A percentile compares a stretch with the other conserved stretches of the same genome.
phyloP scores from a whole-genome alignment of 2,888 invertebrate genomes.

The Philopedon plagiatum region DNA sequence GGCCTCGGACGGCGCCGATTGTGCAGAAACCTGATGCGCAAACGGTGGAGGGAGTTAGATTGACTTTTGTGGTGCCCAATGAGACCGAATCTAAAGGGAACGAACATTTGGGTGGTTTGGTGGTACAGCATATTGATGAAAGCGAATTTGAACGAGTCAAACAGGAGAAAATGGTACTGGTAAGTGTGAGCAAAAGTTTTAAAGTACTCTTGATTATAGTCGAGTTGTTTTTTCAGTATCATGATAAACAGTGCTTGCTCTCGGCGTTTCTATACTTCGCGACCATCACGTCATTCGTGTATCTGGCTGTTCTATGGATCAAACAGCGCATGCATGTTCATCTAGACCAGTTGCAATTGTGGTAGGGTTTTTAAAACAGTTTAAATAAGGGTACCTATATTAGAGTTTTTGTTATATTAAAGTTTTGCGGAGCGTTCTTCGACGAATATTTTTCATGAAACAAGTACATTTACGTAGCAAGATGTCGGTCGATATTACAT shows the following conservation, averaged over 20 bases:
- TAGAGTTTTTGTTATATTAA: conserved; percentile 30
- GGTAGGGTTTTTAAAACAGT: conserved; percentile 57
- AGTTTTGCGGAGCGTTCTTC: conserved; percentile 22
- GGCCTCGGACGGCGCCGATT: conserved; percentile 46
- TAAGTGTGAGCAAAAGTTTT: conserved; percentile 11
- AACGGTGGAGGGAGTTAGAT: conserved; percentile 48
- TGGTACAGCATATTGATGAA: conserved; percentile 64
- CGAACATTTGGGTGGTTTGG: conserved; percentile 61
- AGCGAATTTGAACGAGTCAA: conserved; percentile 51
- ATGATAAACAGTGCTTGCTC: conserved; percentile 66
- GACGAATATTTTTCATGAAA: not conserved
- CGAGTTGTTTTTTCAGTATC: conserved; percentile 55
- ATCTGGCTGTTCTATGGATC: conserved; percentile 67
- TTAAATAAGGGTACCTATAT: conserved; percentile 30
- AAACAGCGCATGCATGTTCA: conserved; percentile 67
- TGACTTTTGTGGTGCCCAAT: conserved; percentile 65
- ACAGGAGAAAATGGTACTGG: conserved; percentile 52
- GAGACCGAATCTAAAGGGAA: conserved; percentile 53
- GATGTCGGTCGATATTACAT: no score
- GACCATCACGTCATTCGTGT: conserved; percentile 67
- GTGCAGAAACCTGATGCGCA: conserved; percentile 38
- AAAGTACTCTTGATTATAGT: not conserved
- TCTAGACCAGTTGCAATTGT: conserved; percentile 68
- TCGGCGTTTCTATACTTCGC: conserved; percentile 68
- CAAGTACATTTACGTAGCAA: no score